Evolutionary conservation across 2,888 invertebrate genomes (phyloP), one percentile per base, ranked within the genome.

Genomic region (Drosophila imparisetae): DNA sequence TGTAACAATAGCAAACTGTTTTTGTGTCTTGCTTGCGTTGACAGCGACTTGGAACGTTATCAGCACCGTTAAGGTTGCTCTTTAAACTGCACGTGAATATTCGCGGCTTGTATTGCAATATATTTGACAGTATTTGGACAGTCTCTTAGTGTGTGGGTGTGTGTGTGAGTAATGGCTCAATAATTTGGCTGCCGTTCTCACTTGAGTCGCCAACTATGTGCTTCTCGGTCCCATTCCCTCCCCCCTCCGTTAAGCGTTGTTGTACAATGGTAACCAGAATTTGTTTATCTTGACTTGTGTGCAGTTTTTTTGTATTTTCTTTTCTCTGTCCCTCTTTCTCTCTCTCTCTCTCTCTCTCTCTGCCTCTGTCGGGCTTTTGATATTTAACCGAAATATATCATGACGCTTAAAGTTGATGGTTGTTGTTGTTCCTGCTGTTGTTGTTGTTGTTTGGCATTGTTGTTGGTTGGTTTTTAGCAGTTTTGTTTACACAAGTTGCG

Each of bases 311-410:
- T 73, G 75, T 67, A 73, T 78, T 66, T 72, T 24, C 10, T 54
- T 36, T 27, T 36, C 15, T 18, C 11, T 24, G 10, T 10, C 4
- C 30, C 21, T 36, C 29, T 29, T 29, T 29, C 29, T 27, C 27
- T 36, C 80, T 80, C 72, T 80, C 78, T 67, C 55, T 72, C 8
- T 8, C 11, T n/a, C 10, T 24, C 24, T 52, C 8, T 30, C 29
- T 27, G 32, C 10, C 36, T 18, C 27, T n/a, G 72, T 86, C 72
- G 75, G 11, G 11, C 75, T 67, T 55, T 75, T 86, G 81, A 83
- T 84, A 79, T 84, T 89, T 86, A 83, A 84, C 87, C 89, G 78
- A 84, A 84, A 84, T 78, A 87, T 84, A 89, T 89, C 81, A 83
- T 81, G 84, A 89, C 76, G 84, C 87, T 78, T 78, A 86, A 89